Evolutionary conservation across 2,888 invertebrate genomes (phyloP).

Genomic region (Teinopalpus imperialis): DNA sequence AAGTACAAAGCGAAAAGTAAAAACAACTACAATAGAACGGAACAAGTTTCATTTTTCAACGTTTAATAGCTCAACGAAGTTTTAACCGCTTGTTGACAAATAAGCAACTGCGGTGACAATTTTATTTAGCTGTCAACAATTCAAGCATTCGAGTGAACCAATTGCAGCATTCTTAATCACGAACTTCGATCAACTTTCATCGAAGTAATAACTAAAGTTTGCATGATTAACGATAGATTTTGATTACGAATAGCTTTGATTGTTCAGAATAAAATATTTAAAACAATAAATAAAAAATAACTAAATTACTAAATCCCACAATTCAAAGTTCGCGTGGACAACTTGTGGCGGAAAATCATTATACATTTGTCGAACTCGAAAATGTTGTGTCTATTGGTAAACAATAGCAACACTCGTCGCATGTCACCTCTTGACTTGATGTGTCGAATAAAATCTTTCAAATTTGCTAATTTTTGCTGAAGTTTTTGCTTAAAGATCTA

Average conservation of each 20-base stretch:
- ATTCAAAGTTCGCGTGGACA: too few species aligned
- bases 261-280: not conserved
- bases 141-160: slow-evolving; percentile 9
- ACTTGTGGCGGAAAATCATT: too few species aligned
- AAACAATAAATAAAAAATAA: too few species aligned
- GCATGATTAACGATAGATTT: slow-evolving; percentile 4
- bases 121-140: slow-evolving; percentile 25
- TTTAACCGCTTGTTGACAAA: slow-evolving; percentile 24
- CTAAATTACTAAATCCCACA: too few species aligned
- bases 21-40: slow-evolving; percentile 4
- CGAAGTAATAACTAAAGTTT: slow-evolving; percentile 13
- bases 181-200: not conserved
- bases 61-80: slow-evolving; percentile 15
- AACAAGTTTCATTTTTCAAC: slow-evolving; percentile 17
- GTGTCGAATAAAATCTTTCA: too few species aligned
- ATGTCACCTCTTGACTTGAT: too few species aligned
- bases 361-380: too few species aligned
- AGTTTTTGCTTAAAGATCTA: too few species aligned
- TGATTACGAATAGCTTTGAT: not conserved
- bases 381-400: too few species aligned
- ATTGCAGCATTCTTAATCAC: slow-evolving; percentile 18
- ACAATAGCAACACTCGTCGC: too few species aligned
- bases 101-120: slow-evolving; percentile 30
- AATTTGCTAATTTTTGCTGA: too few species aligned
- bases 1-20: slow-evolving; percentile 5